Evolutionary conservation across 2,113 vertebrate species (phyloP).

Genomic region (Apistogramma diplotaenia): DNA sequence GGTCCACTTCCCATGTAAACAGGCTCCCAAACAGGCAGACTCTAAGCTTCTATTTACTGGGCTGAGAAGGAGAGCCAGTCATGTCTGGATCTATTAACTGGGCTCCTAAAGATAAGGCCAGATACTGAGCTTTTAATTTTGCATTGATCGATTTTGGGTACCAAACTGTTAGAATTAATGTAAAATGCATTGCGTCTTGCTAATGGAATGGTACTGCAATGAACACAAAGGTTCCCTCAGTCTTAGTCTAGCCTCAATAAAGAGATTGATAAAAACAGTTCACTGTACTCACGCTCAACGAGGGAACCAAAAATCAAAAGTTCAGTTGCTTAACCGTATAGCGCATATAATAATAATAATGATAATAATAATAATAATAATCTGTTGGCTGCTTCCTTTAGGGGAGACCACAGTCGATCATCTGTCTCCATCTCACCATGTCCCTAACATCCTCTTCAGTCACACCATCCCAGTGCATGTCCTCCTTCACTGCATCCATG

Average conservation of each 20-base stretch:
- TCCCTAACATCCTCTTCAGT: not conserved
- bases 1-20: constrained; percentile 51
- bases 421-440: not conserved
- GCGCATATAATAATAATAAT: not conserved
- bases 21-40: constrained; percentile 28
- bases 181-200: not conserved
- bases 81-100: constrained; percentile 6
- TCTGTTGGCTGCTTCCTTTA: not conserved
- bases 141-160: not conserved
- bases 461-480: not conserved
- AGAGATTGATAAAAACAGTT: not conserved
- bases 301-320: too few species aligned
- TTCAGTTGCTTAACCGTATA: too few species aligned
- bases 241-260: not conserved
- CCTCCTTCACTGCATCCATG: not conserved
- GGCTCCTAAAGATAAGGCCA: not conserved
- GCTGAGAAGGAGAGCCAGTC: constrained; percentile 1
- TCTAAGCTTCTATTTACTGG: constrained; percentile 41
- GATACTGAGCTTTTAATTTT: not conserved
- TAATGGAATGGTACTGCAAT: not conserved
- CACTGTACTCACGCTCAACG: too few species aligned
- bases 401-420: not conserved
- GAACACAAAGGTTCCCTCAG: too few species aligned
- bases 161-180: not conserved
- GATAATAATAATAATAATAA: not conserved